Base-by-base conservation (phyloP, 2,888 invertebrate genomes). In the Heliconius erato region DNA sequence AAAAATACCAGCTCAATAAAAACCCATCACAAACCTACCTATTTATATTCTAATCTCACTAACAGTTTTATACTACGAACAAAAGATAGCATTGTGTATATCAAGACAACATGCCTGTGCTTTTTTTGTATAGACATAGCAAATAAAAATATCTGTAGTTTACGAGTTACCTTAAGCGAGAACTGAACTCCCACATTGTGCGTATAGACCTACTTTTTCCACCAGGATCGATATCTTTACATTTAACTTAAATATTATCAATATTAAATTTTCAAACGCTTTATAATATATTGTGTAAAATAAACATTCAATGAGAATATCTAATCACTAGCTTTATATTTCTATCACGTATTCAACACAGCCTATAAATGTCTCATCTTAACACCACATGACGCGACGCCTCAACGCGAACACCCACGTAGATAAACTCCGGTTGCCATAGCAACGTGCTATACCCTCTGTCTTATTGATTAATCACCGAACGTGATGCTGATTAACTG, bases 401-500 rank as follows among this genome's bases (percentile, higher is more conserved):
- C 49, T 67, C 44, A 44, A 67, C 65, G 40, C 44, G 26, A 80
- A 44, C 78, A 80, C 79, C 59, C 59, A 74, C 79, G 65, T 78
- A 79, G 79, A 84, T 81, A 74, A 83, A 84, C 82, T 79, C 79
- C 23, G 26, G 90, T 90, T 85, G 87, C 87, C 91, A 89, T 90
- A 88, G 86, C 87, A 87, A 91, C 91, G 82, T 83, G 84, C 87
- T 80, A 87, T 86, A 87, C 87, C 88, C 89, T 86, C 88, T 89
- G 91, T 91, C 91, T 89, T 91, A 92, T 92, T 92, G 93, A 93
- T 93, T 93, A 93, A 92, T 93, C 91, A 88, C 88, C 87, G 86
- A 84, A 89, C 88, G 89, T 88, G 89, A 88, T 88, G 86, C 89
- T 85, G 86, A 85, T 85, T 85, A 84, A 85, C 78, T 76, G 78